Percentiles rank a stretch among this genome's conserved stretches.
phyloP scores from a whole-genome alignment of 2,888 invertebrate genomes.

The Temnothorax rugatulus region DNA sequence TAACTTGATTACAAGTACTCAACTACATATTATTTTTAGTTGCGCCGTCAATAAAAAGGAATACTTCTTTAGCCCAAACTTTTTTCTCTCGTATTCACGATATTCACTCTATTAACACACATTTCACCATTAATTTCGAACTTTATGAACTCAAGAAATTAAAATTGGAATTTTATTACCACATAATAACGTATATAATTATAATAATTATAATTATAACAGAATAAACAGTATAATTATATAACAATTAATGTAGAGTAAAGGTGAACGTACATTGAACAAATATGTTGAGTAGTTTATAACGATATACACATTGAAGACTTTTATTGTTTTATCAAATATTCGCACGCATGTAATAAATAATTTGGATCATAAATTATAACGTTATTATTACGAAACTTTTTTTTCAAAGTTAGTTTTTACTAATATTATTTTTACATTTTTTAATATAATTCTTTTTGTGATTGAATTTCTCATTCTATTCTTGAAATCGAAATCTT shows the following conservation, averaged over 20 bases:
- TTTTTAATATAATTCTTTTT: neutral
- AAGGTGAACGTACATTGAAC: neutral
- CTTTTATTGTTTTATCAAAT: neutral
- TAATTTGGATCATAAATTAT: neutral
- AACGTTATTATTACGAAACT: neutral
- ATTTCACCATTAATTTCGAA: neutral
- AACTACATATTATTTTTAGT: conserved; percentile 1
- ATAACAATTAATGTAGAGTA: neutral
- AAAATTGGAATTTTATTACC: conserved; percentile 1
- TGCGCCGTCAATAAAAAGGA: conserved; percentile 1
- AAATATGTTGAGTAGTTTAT: neutral
- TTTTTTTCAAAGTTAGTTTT: neutral
- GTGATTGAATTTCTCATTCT: neutral
- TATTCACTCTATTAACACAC: neutral
- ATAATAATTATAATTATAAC: conserved; percentile 24
- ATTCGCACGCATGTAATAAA: neutral
- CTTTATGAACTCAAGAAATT: neutral
- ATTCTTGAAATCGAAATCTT: conserved; percentile 6
- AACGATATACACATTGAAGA: neutral
- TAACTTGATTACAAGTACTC: conserved; percentile 19
- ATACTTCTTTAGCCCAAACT: neutral
- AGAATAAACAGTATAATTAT: neutral
- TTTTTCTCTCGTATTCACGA: neutral
- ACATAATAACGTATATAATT: conserved; percentile 7
- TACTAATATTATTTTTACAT: neutral